Evolutionary conservation across 2,888 invertebrate species (phyloP).

Genomic region (Apeira syringaria): DNA sequence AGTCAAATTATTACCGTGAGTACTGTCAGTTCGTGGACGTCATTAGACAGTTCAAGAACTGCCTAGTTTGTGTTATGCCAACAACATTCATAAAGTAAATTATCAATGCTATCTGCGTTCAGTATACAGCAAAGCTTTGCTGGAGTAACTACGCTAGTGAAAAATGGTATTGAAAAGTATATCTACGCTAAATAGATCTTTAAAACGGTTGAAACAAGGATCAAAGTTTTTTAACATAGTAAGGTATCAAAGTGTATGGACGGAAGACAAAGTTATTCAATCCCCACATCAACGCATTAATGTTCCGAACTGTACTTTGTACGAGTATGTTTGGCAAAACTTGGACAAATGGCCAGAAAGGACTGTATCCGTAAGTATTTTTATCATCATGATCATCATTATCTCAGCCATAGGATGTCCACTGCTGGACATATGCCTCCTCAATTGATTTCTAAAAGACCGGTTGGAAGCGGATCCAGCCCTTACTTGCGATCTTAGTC

Average conservation of each 20-base stretch:
- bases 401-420: too few species aligned
- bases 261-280: slow-evolving; percentile 55
- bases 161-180: slow-evolving; percentile 51
- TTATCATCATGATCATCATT: too few species aligned
- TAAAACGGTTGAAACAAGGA: slow-evolving; percentile 39
- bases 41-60: too few species aligned
- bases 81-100: too few species aligned
- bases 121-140: neutral
- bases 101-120: neutral
- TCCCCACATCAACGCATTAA: slow-evolving; percentile 78
- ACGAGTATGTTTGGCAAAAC: slow-evolving; percentile 86
- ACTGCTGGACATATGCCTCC: too few species aligned
- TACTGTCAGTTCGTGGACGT: too few species aligned
- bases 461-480: too few species aligned
- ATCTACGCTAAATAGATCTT: slow-evolving; percentile 43
- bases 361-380: slow-evolving; percentile 85
- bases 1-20: too few species aligned
- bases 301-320: slow-evolving; percentile 78
- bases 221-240: slow-evolving; percentile 41
- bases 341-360: slow-evolving; percentile 86
- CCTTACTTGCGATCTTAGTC: too few species aligned
- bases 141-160: neutral
- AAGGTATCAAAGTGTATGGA: slow-evolving; percentile 60
- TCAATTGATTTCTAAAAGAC: too few species aligned
- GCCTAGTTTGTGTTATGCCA: too few species aligned